Evolutionary conservation across 2,888 invertebrate species (phyloP), one percentile per base, ranked within the genome.

Genomic region (Diadegma fenestrale): DNA sequence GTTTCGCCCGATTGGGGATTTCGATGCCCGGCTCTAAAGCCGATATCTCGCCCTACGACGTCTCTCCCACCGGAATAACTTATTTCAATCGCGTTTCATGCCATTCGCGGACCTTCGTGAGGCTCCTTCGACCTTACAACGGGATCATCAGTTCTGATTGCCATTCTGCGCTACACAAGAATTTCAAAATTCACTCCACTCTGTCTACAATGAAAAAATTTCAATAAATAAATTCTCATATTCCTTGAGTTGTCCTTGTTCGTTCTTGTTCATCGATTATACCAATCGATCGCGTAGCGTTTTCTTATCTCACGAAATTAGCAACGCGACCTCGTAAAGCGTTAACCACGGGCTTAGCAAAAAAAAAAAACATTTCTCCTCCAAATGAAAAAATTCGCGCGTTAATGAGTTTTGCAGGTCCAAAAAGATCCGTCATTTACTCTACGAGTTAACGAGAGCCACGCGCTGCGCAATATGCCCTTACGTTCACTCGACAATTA

Each of bases 391-490:
- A 45, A 8, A 33, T 58, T 58, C 45, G 45, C 17, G 64, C 41
- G 48, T 80, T 66, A 80, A 84, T 76, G 76, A 76, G 83, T 76
- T 63, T 69, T 7, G 61, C 48, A 43, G 63, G 45, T 76, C 54
- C 54, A 17, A 54, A 22, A 61, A 33, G 58, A 73, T 73, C 63
- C 61, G 37, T 48, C 79, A 80, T 87, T 85, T 84, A 86, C 86
- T 78, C 79, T 81, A 54, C 43, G 41, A 86, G 81, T 79, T 86
- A 86, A 87, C 87, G 78, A 87, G 85, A 81, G 82, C 78, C 82
- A 86, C 86, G 79, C 81, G 86, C 81, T 80, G 33, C 22, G 64
- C 61, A 73, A 69, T 63, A 45, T 68, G 37, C 37, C 37, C 41
- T 64, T 71, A 63, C 54, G 22, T 75, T 68, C 68, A 26, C 45